Conservation (phyloP, 1,140 invertebrate genomes). For the Pomacea maculata region DNA sequence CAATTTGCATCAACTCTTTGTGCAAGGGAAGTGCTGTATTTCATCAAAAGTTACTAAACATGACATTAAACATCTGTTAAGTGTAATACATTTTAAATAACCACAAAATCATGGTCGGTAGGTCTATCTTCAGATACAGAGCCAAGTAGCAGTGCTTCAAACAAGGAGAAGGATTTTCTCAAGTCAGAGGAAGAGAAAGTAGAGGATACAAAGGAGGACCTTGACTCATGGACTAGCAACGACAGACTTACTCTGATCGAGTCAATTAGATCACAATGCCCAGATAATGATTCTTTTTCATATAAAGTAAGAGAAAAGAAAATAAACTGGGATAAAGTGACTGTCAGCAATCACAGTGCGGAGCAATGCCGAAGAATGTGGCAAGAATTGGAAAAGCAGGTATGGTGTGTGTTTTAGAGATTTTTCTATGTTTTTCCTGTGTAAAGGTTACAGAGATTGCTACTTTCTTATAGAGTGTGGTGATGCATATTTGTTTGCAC, state of each 20-base stretch:
- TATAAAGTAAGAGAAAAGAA: neutral
- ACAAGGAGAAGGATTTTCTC: too few relatives aligned
- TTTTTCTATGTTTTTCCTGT: neutral
- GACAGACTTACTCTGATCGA: neutral
- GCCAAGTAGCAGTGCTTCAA: too few relatives aligned
- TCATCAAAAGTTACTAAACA: too few relatives aligned
- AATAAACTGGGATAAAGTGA: neutral
- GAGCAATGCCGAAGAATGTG: neutral
- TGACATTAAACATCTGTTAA: too few relatives aligned
- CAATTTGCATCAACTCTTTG: too few relatives aligned
- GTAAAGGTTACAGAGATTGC: neutral
- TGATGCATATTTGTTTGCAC: too few relatives aligned
- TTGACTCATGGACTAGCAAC: neutral
- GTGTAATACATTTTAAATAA: too few relatives aligned
- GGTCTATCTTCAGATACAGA: too few relatives aligned
- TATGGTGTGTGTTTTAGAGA: neutral
- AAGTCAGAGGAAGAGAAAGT: too few relatives aligned
- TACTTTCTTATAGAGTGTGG: neutral
- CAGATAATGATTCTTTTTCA: neutral
- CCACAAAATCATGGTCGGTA: too few relatives aligned
- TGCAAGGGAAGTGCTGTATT: too few relatives aligned
- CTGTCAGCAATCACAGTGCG: neutral
- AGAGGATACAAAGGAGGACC: too few relatives aligned
- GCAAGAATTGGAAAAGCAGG: neutral
- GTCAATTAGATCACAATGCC: neutral